Percentiles rank a stretch among this genome's conserved stretches.
phyloP scores from a whole-genome alignment of 2,888 invertebrate genomes.

The Selenia dentaria region DNA sequence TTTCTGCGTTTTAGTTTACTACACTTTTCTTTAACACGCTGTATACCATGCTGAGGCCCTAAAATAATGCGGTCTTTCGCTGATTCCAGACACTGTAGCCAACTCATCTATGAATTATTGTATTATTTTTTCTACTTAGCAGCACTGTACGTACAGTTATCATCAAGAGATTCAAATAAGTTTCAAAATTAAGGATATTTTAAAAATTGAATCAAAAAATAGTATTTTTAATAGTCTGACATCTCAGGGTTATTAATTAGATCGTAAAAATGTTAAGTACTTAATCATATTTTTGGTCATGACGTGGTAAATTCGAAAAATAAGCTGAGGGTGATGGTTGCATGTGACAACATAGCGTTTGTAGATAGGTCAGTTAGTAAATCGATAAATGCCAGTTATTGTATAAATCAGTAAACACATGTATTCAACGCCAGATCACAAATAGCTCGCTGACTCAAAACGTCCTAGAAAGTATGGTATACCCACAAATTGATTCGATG shows the following conservation, averaged over 20 bases:
- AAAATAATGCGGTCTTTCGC: too few species aligned
- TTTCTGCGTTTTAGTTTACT: too few species aligned
- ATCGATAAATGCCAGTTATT: background rate
- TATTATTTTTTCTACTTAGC: too few species aligned
- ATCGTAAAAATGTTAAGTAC: slow-evolving; percentile 25
- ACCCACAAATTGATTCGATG: too few species aligned
- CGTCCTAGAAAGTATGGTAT: too few species aligned
- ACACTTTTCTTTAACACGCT: too few species aligned
- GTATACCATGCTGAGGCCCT: too few species aligned
- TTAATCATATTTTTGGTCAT: slow-evolving; percentile 17
- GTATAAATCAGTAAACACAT: too few species aligned
- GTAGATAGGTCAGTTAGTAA: slow-evolving; percentile 7
- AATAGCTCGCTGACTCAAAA: too few species aligned
- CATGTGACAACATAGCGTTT: background rate
- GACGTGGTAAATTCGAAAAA: slow-evolving; percentile 6
- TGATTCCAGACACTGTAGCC: too few species aligned
- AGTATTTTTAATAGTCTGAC: slow-evolving; percentile 59
- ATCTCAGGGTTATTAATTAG: slow-evolving; percentile 56
- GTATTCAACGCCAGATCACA: background rate
- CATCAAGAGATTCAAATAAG: background rate
- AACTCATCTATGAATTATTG: too few species aligned
- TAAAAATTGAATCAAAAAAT: slow-evolving; percentile 24
- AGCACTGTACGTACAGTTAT: too few species aligned
- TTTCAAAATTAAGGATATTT: slow-evolving; percentile 11
- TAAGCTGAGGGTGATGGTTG: background rate